A percentile compares a stretch with the other conserved stretches of the same genome.
phyloP scores from a whole-genome alignment of 2,113 vertebrate genomes.

The Puffinus mauretanicus region DNA sequence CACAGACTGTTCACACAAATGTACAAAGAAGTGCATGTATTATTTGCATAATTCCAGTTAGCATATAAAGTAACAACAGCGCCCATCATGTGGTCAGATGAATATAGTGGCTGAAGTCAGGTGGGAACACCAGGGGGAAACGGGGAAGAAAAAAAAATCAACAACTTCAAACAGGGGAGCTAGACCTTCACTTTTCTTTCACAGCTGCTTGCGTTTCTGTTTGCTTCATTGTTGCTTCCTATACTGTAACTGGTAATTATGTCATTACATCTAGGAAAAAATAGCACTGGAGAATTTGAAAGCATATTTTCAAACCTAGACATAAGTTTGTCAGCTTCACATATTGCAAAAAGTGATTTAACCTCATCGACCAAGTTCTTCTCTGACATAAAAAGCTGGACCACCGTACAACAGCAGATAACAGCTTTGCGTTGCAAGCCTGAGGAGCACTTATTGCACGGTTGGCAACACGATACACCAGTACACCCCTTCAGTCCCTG shows the following conservation, averaged over 20 bases:
- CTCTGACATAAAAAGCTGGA: neutral
- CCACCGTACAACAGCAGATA: neutral
- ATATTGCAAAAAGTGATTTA: fast-evolving
- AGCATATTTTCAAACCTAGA: neutral
- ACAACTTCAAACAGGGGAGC: neutral
- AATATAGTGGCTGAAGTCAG: neutral
- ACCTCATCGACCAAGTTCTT: neutral
- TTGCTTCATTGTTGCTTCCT: neutral
- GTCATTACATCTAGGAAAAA: slow-evolving; percentile 39
- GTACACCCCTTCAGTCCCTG: neutral
- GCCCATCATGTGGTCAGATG: neutral
- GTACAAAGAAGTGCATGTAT: neutral
- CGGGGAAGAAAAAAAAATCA: fast-evolving
- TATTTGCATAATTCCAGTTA: neutral
- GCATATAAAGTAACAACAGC: neutral
- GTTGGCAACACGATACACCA: neutral
- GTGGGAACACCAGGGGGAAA: neutral
- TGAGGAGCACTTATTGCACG: neutral
- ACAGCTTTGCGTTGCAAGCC: neutral
- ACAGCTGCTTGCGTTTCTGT: neutral
- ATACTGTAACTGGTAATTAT: slow-evolving; percentile 8
- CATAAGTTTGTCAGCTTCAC: neutral
- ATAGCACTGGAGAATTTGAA: neutral
- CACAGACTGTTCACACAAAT: neutral
- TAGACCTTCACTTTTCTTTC: neutral